A percentile compares a stretch with the other conserved stretches of the same genome.
Evolutionary conservation across 1,140 invertebrate genomes (phyloP).

Genomic region (Harpegnathos saltator): DNA sequence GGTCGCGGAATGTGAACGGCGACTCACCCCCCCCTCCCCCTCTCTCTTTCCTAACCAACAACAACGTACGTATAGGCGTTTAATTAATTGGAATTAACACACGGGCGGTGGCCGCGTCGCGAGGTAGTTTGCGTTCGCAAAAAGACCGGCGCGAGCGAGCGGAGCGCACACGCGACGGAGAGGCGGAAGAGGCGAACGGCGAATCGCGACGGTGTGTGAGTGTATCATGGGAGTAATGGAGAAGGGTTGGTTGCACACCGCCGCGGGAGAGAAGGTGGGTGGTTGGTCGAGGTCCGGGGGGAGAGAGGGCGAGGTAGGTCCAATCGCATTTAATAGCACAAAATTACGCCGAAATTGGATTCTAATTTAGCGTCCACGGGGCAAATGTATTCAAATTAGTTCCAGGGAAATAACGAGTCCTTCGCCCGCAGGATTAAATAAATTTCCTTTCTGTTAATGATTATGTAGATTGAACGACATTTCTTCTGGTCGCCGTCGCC

Average conservation of each 20-base stretch:
- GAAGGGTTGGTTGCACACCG: conserved; percentile 1
- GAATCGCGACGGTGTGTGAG: not conserved
- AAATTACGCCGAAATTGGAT: conserved; percentile 86
- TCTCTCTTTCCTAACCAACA: not conserved
- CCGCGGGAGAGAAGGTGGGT: not conserved
- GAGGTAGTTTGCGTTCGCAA: conserved; percentile 18
- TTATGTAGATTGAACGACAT: conserved; percentile 85
- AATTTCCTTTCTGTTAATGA: conserved; percentile 85
- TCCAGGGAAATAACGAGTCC: conserved; percentile 80
- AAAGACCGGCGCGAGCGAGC: not conserved
- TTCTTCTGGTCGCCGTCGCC: conserved; percentile 67
- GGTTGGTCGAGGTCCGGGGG: not conserved
- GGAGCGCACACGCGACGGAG: not conserved
- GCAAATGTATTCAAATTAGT: conserved; percentile 85
- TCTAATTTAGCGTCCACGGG: conserved; percentile 84
- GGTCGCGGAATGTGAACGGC: not conserved
- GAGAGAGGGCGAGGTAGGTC: conserved; percentile 48
- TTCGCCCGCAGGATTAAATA: conserved; percentile 82
- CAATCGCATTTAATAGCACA: conserved; percentile 85
- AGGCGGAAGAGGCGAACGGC: not conserved
- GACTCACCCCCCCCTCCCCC: not conserved
- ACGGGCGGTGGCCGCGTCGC: conserved; percentile 1
- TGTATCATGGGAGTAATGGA: conserved; percentile 6
- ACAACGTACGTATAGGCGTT: not conserved
- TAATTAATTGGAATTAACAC: conserved; percentile 56